Percentiles rank a stretch among this genome's conserved stretches.
phyloP scores from a whole-genome alignment of 37 sponge, comb jelly and placozoan species.

The Diacarnus erythraeanus region DNA sequence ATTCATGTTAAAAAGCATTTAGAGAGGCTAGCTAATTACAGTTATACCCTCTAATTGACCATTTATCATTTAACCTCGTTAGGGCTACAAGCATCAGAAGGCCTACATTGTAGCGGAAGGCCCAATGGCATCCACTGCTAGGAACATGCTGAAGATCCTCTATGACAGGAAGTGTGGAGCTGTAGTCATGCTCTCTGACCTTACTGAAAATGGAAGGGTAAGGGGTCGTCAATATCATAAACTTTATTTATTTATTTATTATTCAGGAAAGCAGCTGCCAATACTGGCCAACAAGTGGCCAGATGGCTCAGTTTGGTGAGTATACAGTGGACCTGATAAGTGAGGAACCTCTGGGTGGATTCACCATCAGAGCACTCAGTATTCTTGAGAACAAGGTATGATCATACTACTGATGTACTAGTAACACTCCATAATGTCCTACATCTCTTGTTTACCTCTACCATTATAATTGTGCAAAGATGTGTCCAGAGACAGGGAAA shows the following conservation, averaged over 20 bases:
- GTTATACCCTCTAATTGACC: neutral
- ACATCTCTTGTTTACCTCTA: too few species aligned
- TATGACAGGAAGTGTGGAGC: constrained; percentile 41
- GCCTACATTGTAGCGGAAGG: constrained; percentile 77
- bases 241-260: neutral
- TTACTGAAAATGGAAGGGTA: constrained; percentile 50
- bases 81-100: constrained; percentile 76
- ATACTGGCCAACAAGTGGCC: constrained; percentile 76
- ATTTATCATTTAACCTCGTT: neutral
- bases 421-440: too few species aligned
- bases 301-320: constrained; percentile 21
- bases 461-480: too few species aligned
- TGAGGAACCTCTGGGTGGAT: constrained; percentile 34
- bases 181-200: constrained; percentile 55
- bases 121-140: constrained; percentile 54
- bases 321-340: constrained; percentile 25
- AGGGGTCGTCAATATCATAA: neutral
- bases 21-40: too few species aligned
- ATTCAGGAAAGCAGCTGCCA: constrained; percentile 21
- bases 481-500: too few species aligned
- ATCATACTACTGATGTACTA: too few species aligned
- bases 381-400: constrained; percentile 37
- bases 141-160: constrained; percentile 74
- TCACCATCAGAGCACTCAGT: constrained; percentile 31
- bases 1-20: too few species aligned